Conservation (phyloP, 2,113 vertebrate genomes). For the Mormyrus lacerda region DNA sequence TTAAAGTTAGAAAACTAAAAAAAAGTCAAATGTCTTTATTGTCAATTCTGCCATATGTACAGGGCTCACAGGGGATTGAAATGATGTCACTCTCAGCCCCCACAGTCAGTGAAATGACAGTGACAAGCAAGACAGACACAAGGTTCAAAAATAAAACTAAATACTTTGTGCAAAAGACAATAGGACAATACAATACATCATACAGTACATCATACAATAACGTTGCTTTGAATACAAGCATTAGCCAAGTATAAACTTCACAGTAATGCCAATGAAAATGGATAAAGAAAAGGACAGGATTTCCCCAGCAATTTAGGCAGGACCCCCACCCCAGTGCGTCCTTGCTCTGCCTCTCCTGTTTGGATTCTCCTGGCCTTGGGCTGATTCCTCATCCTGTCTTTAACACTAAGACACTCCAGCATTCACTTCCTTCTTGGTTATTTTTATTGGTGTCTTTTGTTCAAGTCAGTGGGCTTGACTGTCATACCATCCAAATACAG, state of each 20-base stretch:
- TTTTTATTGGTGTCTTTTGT: background rate
- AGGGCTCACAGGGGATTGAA: too few species aligned
- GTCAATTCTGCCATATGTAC: too few species aligned
- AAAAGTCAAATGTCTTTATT: too few species aligned
- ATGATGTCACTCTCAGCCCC: too few species aligned
- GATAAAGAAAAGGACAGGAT: conserved; percentile 56
- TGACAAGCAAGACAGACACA: too few species aligned
- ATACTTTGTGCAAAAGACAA: too few species aligned
- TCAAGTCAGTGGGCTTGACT: background rate
- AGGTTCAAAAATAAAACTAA: too few species aligned
- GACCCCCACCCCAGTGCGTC: background rate
- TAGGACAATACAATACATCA: too few species aligned
- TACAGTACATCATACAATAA: background rate
- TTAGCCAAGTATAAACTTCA: background rate
- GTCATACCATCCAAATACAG: background rate
- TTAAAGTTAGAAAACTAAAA: too few species aligned
- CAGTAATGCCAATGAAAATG: conserved; percentile 33
- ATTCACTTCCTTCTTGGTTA: conserved; percentile 5
- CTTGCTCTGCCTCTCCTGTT: background rate
- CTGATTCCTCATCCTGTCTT: background rate
- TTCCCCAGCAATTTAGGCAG: conserved; percentile 56
- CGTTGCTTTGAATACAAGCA: background rate
- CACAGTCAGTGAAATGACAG: too few species aligned
- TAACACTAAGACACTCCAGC: background rate
- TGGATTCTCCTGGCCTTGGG: background rate